phyloP scores from a whole-genome alignment of 53 echinoderm and acorn worm species.

The Echinarachnius parma region DNA sequence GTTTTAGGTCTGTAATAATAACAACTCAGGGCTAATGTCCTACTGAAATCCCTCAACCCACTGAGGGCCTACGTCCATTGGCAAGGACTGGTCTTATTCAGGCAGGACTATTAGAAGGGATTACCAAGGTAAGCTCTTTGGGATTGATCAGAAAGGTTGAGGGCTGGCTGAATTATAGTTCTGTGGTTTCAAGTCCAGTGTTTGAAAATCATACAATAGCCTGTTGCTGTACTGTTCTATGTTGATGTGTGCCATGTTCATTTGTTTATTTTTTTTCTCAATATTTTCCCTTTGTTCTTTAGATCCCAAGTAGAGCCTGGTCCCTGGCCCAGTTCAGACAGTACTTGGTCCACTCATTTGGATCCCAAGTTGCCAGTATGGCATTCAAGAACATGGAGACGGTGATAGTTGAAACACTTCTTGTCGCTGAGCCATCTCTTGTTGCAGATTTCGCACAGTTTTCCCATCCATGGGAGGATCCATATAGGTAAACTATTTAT shows the following conservation, averaged over 20 bases:
- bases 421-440: conserved; percentile 71
- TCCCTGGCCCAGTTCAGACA: conserved; percentile 70
- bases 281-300: too few relatives aligned
- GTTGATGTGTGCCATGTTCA: too few relatives aligned
- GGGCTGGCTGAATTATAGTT: too few relatives aligned
- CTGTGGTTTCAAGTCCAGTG: too few relatives aligned
- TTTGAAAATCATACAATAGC: too few relatives aligned
- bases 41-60: conserved; percentile 75
- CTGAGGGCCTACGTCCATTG: conserved; percentile 71
- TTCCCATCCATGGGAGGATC: conserved; percentile 65
- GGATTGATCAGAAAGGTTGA: too few relatives aligned
- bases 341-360: conserved; percentile 63
- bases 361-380: conserved; percentile 55
- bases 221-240: too few relatives aligned
- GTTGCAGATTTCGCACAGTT: conserved; percentile 61
- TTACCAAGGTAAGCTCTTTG: conserved; percentile 71
- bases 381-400: conserved; percentile 73
- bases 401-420: conserved; percentile 72
- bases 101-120: conserved; percentile 61
- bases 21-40: too few relatives aligned
- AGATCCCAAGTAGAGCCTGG: conserved; percentile 79
- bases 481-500: conserved; percentile 66
- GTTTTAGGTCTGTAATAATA: too few relatives aligned
- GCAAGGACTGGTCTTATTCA: conserved; percentile 74
- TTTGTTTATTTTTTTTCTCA: too few relatives aligned